These are phyloP conservation scores for Eciton burchellii DNA, from an alignment of 1,140 invertebrate species.

Conservation along the genomic window DNA sequence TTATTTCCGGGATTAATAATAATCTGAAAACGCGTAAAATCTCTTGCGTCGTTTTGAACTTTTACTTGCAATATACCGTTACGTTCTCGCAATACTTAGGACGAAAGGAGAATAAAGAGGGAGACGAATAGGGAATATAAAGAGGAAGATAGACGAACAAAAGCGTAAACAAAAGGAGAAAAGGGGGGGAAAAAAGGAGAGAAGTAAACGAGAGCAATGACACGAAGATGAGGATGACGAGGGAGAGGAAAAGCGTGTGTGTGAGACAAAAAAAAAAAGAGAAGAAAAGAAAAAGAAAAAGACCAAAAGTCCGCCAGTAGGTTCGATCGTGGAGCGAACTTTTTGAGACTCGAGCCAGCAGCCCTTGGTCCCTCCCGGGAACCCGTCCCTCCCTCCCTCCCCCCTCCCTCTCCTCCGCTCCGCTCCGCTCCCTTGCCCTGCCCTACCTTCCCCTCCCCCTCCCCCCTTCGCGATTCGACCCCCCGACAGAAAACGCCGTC, in stretches of 20 bases:
- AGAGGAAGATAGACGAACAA: slow-evolving; percentile 74
- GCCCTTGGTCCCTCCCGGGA: slow-evolving; percentile 34
- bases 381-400: slow-evolving; percentile 69
- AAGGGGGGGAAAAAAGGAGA: too few relatives aligned
- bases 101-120: slow-evolving; percentile 76
- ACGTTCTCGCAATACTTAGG: slow-evolving; percentile 86
- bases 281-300: too few relatives aligned
- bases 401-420: too few relatives aligned
- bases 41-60: slow-evolving; percentile 85
- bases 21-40: slow-evolving; percentile 82
- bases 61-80: slow-evolving; percentile 86
- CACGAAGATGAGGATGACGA: slow-evolving; percentile 81
- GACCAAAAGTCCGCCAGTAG: slow-evolving; percentile 76
- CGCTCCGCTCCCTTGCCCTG: too few relatives aligned
- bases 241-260: slow-evolving; percentile 69
- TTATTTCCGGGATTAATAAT: slow-evolving; percentile 85
- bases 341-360: slow-evolving; percentile 66
- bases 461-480: too few relatives aligned
- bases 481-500: too few relatives aligned
- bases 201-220: slow-evolving; percentile 50
- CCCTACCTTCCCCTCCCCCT: too few relatives aligned
- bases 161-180: slow-evolving; percentile 73
- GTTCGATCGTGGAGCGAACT: slow-evolving; percentile 75
- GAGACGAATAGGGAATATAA: slow-evolving; percentile 73
- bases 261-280: too few relatives aligned